Conservation (phyloP, 2,888 invertebrate genomes). For the Acanthosoma haemorrhoidale region DNA sequence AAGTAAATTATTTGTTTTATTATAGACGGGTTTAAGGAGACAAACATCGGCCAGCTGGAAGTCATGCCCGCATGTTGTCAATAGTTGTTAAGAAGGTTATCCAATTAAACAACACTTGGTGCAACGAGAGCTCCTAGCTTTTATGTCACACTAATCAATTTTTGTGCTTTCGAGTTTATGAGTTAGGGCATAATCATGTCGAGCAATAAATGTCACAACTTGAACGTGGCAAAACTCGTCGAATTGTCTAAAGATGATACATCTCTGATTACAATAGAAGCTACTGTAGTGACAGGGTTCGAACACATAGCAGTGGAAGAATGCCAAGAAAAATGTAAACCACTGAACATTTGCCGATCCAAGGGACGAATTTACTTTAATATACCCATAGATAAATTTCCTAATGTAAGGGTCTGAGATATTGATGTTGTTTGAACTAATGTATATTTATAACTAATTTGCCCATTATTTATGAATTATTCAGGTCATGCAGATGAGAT, state of each 20-base stretch:
- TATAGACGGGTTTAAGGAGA: no score
- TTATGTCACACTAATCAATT: background rate
- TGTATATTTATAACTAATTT: background rate
- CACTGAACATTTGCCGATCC: constrained; percentile 31
- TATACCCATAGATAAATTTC: constrained; percentile 34
- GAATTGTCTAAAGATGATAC: constrained; percentile 27
- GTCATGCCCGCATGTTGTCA: background rate
- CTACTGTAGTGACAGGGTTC: constrained; percentile 40
- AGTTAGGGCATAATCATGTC: background rate
- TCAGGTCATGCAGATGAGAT: constrained; percentile 36
- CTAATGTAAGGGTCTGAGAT: constrained; percentile 28
- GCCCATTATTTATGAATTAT: background rate
- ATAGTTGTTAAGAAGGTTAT: background rate
- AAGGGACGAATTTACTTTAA: constrained; percentile 42
- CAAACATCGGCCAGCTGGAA: background rate
- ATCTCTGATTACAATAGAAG: constrained; percentile 39
- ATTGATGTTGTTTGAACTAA: background rate
- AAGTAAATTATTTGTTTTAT: no score
- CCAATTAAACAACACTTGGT: background rate
- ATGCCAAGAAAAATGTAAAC: constrained; percentile 41
- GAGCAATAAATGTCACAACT: background rate
- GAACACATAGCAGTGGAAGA: constrained; percentile 40
- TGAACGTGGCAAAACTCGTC: background rate
- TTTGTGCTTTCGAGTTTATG: background rate
- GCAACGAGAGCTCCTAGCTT: background rate